These are phyloP conservation scores for Oppia nitens DNA, from an alignment of 1,140 invertebrate species.

Conservation along the genomic window DNA sequence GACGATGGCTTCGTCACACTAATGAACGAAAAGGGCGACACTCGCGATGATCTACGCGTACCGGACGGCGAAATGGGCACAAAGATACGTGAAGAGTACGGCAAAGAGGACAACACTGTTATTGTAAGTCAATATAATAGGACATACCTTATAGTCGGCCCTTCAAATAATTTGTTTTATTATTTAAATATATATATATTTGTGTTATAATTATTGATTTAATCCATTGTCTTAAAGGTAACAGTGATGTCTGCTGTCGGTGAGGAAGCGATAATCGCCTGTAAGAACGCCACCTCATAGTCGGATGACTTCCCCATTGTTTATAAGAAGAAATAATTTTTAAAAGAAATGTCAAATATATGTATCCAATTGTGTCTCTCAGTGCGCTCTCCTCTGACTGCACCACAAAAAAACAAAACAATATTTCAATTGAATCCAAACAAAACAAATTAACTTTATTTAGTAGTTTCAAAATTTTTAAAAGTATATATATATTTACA, in stretches of 20 bases:
- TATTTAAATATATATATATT: not conserved
- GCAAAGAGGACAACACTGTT: slow-evolving; percentile 21
- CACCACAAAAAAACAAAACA: too few relatives aligned
- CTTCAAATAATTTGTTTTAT: not conserved
- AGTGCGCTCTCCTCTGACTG: too few relatives aligned
- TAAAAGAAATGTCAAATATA: too few relatives aligned
- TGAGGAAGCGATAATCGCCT: slow-evolving; percentile 25
- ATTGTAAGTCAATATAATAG: slow-evolving; percentile 13
- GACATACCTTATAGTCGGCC: too few relatives aligned
- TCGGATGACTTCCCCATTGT: slow-evolving; percentile 14
- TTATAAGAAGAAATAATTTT: too few relatives aligned
- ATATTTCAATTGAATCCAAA: too few relatives aligned
- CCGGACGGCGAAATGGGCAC: slow-evolving; percentile 73
- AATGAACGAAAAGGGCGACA: slow-evolving; percentile 82
- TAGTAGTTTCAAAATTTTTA: too few relatives aligned
- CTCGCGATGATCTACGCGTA: slow-evolving; percentile 87
- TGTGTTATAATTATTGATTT: not conserved
- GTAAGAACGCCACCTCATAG: slow-evolving; percentile 24
- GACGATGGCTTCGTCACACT: slow-evolving; percentile 78
- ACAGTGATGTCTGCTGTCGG: slow-evolving; percentile 24
- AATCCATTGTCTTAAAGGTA: slow-evolving; percentile 16
- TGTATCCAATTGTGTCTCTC: too few relatives aligned
- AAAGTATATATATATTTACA: too few relatives aligned
- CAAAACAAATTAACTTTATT: too few relatives aligned
- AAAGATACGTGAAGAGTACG: slow-evolving; percentile 26